Evolutionary conservation across 2,797 vertebrate genomes (phyloP).

Genomic region (Miichthys miiuy): DNA sequence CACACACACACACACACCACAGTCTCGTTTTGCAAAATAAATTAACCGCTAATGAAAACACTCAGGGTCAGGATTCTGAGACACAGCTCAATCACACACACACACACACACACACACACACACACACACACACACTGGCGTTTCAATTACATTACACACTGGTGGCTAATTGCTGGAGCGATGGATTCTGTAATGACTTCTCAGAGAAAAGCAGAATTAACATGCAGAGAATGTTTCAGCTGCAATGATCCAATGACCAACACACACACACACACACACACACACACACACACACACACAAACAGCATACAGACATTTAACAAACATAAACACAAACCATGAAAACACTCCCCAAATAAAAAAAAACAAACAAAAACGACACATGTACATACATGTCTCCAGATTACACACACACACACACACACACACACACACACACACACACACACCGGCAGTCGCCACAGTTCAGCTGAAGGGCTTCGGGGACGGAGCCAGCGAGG

Average conservation of each 20-base stretch:
- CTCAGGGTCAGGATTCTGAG: constrained; percentile 33
- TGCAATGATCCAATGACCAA: constrained; percentile 29
- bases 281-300: not conserved
- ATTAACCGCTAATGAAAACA: constrained; percentile 44
- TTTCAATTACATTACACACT: constrained; percentile 63
- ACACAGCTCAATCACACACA: constrained; percentile 12
- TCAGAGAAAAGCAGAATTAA: constrained; percentile 43
- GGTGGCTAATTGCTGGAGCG: constrained; percentile 58
- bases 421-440: constrained; percentile 1
- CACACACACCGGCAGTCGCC: constrained; percentile 18
- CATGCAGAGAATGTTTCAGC: constrained; percentile 34
- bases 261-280: constrained; percentile 7
- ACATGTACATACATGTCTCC: not conserved
- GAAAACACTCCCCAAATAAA: too few relatives aligned
- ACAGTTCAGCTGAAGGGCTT: constrained; percentile 43
- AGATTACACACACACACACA: not conserved
- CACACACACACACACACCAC: not conserved
- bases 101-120: constrained; percentile 9
- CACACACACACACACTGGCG: not conserved
- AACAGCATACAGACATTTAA: too few relatives aligned
- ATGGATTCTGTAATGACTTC: constrained; percentile 61
- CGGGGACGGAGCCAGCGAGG: constrained; percentile 26
- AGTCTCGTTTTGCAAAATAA: constrained; percentile 26
- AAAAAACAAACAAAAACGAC: not conserved
- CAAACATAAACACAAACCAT: too few relatives aligned